Evolutionary conservation across 2,113 vertebrate genomes (phyloP).

Genomic region (Pachycephala philippinensis): DNA sequence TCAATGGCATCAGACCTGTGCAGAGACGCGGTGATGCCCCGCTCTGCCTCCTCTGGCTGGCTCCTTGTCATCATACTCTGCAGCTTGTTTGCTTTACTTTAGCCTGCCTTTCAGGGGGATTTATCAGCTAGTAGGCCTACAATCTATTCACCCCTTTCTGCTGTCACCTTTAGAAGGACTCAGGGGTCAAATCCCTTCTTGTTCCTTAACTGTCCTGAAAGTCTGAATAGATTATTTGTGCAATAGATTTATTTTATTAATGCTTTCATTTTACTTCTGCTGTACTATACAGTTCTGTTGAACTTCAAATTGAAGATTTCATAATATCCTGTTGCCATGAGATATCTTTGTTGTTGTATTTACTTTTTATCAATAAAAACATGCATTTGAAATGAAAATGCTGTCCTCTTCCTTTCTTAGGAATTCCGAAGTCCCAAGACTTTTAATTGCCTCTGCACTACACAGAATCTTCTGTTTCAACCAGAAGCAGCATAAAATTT

Average conservation of each 20-base stretch:
- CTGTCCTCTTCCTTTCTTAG: not conserved
- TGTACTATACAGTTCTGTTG: not conserved
- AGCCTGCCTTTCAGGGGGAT: not conserved
- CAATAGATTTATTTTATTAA: not conserved
- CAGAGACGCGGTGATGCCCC: accelerated
- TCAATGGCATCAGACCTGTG: not conserved
- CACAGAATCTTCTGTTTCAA: not conserved
- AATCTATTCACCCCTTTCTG: not conserved
- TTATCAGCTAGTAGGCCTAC: not conserved
- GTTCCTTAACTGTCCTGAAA: not conserved
- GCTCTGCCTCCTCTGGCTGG: accelerated
- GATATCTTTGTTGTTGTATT: not conserved
- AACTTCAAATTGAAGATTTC: not conserved
- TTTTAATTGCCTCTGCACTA: not conserved
- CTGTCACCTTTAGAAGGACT: not conserved
- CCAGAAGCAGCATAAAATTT: not conserved
- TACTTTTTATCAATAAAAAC: constrained; percentile 1
- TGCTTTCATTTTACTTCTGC: not conserved
- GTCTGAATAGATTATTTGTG: not conserved
- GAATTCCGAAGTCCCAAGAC: not conserved
- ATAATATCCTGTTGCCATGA: not conserved
- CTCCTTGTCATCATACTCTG: not conserved
- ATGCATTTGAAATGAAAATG: not conserved
- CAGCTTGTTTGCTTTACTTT: not conserved
- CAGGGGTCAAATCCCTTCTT: not conserved